phyloP scores from a whole-genome alignment of 2,113 vertebrate species.

The Nothocercus julius region DNA sequence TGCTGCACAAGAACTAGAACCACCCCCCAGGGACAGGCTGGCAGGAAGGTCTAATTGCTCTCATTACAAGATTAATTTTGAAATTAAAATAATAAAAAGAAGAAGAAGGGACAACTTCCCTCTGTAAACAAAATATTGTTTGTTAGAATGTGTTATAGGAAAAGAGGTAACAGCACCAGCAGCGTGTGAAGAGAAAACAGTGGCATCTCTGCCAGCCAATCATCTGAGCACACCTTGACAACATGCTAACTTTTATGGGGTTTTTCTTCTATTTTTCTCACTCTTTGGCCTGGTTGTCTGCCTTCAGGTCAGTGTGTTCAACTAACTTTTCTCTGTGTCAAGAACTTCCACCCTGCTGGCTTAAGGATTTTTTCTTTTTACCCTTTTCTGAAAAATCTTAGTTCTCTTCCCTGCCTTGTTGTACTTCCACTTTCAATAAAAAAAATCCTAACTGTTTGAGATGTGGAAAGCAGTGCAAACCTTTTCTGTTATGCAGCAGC shows the following conservation, averaged over 20 bases:
- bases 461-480: neutral
- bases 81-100: slow-evolving; percentile 34
- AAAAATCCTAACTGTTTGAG: neutral
- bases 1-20: neutral
- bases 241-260: neutral
- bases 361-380: neutral
- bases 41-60: slow-evolving; percentile 26
- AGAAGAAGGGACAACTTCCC: neutral
- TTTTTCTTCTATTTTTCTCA: neutral
- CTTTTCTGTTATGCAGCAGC: neutral
- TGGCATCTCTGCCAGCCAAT: slow-evolving; percentile 24
- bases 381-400: neutral
- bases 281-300: neutral
- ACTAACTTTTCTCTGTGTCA: neutral
- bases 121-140: neutral
- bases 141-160: neutral
- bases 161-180: slow-evolving; percentile 12
- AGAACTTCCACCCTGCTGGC: neutral
- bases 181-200: neutral
- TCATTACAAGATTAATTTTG: slow-evolving; percentile 49
- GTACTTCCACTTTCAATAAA: neutral
- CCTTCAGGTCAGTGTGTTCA: neutral
- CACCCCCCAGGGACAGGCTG: slow-evolving; percentile 28
- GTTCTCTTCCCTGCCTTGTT: neutral
- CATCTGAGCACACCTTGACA: neutral